Conservation (phyloP, 2,797 vertebrate genomes). For the Chromobotia macracanthus region DNA sequence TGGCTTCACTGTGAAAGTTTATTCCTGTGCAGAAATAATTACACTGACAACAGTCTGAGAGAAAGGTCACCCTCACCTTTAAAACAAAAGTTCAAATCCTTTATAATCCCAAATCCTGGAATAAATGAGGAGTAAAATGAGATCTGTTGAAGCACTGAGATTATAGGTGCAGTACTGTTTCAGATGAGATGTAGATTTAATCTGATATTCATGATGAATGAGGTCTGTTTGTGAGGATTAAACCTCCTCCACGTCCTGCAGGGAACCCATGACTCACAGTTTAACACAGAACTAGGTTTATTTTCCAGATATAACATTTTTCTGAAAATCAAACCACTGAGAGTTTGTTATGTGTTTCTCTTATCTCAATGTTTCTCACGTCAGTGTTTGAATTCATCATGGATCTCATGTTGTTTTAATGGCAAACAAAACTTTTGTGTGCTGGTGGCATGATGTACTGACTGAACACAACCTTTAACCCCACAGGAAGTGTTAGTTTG, state of each 20-base stretch:
- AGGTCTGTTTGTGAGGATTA: conserved; percentile 30
- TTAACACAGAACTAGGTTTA: conserved; percentile 1
- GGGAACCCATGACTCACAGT: conserved; percentile 1
- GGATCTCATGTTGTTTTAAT: too few species aligned
- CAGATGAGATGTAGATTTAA: conserved; percentile 25
- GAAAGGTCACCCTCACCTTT: conserved; percentile 7
- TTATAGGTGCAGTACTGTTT: neutral
- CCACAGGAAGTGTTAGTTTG: too few species aligned
- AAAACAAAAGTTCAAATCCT: neutral
- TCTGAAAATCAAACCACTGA: neutral
- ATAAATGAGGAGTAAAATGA: neutral
- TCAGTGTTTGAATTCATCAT: neutral
- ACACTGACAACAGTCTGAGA: neutral
- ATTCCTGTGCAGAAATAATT: too few species aligned
- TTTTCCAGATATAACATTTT: neutral
- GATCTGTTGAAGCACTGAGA: conserved; percentile 20
- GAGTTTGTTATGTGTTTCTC: too few species aligned
- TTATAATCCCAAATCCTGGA: neutral
- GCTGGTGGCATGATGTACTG: too few species aligned
- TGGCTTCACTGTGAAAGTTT: neutral
- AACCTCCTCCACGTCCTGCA: neutral
- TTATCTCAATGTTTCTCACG: conserved; percentile 7
- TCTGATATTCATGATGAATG: conserved; percentile 21
- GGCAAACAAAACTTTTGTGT: too few species aligned
- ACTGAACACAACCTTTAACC: too few species aligned